Percentiles rank a stretch among this genome's conserved stretches.
These are phyloP conservation scores for Cettia cetti DNA, from an alignment of 2,113 vertebrate genomes.

Conservation along the genomic window DNA sequence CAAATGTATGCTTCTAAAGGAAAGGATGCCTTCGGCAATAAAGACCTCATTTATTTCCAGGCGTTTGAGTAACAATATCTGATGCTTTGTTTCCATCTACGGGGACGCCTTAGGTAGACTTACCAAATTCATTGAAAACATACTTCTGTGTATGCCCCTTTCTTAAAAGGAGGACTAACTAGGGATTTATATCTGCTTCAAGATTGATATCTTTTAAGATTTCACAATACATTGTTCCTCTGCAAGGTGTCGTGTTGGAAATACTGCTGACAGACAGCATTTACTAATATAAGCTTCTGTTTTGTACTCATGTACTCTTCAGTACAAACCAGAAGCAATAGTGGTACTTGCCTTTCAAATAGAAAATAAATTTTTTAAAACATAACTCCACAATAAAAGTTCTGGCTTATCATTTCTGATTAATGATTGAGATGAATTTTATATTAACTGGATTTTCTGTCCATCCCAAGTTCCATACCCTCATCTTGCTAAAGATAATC, in stretches of 20 bases:
- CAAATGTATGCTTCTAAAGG: not conserved
- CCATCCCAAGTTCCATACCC: not conserved
- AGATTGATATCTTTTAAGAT: not conserved
- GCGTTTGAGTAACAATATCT: not conserved
- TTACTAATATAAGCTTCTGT: not conserved
- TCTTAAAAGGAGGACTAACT: not conserved
- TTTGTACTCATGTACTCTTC: not conserved
- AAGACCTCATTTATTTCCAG: not conserved
- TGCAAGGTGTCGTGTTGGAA: not conserved
- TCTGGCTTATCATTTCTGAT: not conserved
- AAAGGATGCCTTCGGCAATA: not conserved
- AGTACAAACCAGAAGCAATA: not conserved
- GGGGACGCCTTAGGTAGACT: not conserved
- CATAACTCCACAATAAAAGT: not conserved
- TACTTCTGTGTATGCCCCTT: not conserved
- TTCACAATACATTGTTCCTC: not conserved
- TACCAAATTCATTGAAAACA: not conserved
- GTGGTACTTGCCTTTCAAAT: not conserved
- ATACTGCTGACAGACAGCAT: not conserved
- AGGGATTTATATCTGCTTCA: not conserved
- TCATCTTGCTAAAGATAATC: constrained; percentile 77
- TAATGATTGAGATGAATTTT: not conserved
- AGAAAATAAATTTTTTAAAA: not conserved
- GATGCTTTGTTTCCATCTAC: not conserved
- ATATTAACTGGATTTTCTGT: not conserved